A percentile compares a stretch with the other conserved stretches of the same genome.
These are phyloP conservation scores for Margarornis squamiger DNA, from an alignment of 2,797 vertebrate genomes.

Conservation along the genomic window DNA sequence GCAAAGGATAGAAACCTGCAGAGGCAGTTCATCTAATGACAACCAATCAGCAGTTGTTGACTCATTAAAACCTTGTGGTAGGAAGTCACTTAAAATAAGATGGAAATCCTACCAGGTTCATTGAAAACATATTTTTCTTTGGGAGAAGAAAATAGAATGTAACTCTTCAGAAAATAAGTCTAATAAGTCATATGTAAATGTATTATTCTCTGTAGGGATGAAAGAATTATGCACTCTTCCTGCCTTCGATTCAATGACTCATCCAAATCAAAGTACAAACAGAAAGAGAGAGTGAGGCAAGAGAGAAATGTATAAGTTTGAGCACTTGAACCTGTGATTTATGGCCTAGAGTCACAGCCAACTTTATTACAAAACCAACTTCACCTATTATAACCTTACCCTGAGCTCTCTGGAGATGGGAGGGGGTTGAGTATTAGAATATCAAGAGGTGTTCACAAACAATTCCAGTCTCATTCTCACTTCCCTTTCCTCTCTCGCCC, in stretches of 20 bases:
- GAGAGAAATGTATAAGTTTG: conserved; percentile 57
- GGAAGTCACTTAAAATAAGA: conserved; percentile 60
- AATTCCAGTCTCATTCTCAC: conserved; percentile 33
- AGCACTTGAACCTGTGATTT: conserved; percentile 71
- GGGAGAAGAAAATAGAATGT: conserved; percentile 68
- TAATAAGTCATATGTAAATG: background rate
- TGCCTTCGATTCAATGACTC: conserved; percentile 52
- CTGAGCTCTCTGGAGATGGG: conserved; percentile 58
- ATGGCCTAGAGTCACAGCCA: conserved; percentile 69
- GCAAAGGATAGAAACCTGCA: background rate
- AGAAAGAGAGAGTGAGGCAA: conserved; percentile 65
- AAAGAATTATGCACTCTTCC: conserved; percentile 53
- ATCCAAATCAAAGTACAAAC: conserved; percentile 71
- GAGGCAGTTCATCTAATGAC: conserved; percentile 3
- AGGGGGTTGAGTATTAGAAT: conserved; percentile 41
- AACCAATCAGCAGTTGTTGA: background rate
- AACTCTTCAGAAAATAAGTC: conserved; percentile 61
- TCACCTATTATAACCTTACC: conserved; percentile 70
- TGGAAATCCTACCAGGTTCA: conserved; percentile 39
- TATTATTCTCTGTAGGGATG: background rate
- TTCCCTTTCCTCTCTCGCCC: background rate
- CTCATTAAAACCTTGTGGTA: background rate
- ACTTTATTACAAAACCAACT: conserved; percentile 77
- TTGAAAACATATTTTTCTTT: conserved; percentile 59
- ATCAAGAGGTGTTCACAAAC: conserved; percentile 58